Evolutionary conservation across 2,888 invertebrate species (phyloP).

Genomic region (Notodonta ziczac): DNA sequence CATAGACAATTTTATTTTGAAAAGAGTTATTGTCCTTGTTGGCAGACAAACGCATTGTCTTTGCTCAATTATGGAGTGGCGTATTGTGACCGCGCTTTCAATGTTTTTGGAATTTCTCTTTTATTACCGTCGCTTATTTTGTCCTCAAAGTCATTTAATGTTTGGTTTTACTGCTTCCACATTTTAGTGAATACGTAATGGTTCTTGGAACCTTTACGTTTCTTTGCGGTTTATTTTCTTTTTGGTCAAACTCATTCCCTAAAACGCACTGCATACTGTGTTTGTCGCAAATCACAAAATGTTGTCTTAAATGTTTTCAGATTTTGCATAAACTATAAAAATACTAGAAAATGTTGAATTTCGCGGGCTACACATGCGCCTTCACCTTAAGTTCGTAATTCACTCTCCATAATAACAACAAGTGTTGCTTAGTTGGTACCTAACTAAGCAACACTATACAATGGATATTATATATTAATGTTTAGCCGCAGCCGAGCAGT

Average conservation of each 20-base stretch:
- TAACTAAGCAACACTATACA: no score
- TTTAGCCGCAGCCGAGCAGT: no score
- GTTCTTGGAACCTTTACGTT: conserved; percentile 44
- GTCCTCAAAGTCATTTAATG: conserved; percentile 41
- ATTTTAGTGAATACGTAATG: conserved; percentile 61
- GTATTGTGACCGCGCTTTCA: conserved; percentile 61
- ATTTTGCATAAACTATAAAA: no score
- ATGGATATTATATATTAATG: no score
- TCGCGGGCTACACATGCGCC: no score
- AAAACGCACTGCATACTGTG: no score
- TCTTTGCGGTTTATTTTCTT: conserved; percentile 2
- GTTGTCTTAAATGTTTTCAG: no score
- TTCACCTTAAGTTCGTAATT: no score
- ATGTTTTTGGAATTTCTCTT: conserved; percentile 68
- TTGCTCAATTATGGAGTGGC: conserved; percentile 80
- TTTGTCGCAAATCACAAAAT: no score
- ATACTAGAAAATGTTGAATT: no score
- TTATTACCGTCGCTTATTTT: conserved; percentile 47
- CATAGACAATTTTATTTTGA: conserved; percentile 43
- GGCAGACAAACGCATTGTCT: conserved; percentile 68
- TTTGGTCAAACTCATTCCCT: background rate
- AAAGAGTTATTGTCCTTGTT: conserved; percentile 56
- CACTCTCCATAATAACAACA: no score
- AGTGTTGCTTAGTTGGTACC: no score
- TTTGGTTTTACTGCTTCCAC: conserved; percentile 73